Evolutionary conservation across 2,888 invertebrate species (phyloP), one percentile per base, ranked within the genome.

Genomic region (Arenicola marina): DNA sequence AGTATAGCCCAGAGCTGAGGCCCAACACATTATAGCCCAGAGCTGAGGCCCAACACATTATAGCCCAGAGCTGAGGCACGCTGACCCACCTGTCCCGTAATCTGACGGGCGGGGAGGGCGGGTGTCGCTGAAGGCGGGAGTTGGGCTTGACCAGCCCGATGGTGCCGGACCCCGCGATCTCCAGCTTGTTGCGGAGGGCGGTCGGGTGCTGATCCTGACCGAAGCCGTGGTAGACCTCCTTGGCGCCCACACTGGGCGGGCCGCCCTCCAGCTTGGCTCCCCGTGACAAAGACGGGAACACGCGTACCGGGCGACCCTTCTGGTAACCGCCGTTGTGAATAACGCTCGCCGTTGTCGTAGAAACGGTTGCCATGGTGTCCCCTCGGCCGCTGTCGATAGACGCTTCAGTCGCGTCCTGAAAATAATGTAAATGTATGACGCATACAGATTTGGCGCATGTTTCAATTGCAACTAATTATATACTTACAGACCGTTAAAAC

Each of bases 331-430:
- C n/a, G 44, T 18, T 57, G 46, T 26, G 7, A 11, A 28, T 43
- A 46, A 44, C 55, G 34, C 28, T 29, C 26, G 58, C 48, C 28
- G 58, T 58, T 11, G 64, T 69, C n/a, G 69, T 74, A 4, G 73
- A 68, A 71, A 79, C 75, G 31, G 80, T 80, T 24, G 76, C 77
- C 73, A 82, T 75, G 44, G 81, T 82, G 28, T 77, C n/a, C n/a
- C n/a, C 78, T 21, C 75, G 72, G 24, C 82, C 82, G 72, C 82
- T 82, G 71, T 82, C 82, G 32, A 81, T 76, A 0, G 81, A 81
- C 38, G 78, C 71, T 57, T 80, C 78, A 24, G 70, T 66, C 31
- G 69, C 63, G 67, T 74, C 69, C 73, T 73, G 67, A 38, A 38
- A 38, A 11, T 15, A 38, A 38, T 38, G 38, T 15, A 38, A 11